phyloP scores from a whole-genome alignment of 2,888 invertebrate species.

The Subacronicta megacephala region DNA sequence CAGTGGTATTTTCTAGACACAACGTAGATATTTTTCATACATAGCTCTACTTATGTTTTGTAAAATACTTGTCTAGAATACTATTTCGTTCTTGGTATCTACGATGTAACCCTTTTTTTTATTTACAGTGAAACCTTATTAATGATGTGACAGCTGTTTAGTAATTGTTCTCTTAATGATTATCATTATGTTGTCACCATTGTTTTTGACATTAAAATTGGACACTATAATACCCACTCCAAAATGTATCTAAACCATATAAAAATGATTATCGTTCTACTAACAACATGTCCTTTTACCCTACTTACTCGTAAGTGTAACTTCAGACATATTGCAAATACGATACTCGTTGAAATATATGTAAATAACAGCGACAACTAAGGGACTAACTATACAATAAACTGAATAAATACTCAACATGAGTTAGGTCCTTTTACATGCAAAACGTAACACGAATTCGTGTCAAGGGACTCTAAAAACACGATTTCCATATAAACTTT shows the following conservation, averaged over 20 bases:
- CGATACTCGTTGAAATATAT: slow-evolving; percentile 32
- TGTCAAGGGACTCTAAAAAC: slow-evolving; percentile 48
- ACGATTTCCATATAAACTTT: slow-evolving; percentile 44
- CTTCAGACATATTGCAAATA: slow-evolving; percentile 15
- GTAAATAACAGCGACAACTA: slow-evolving; percentile 28
- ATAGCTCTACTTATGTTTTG: background rate
- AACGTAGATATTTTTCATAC: too few species aligned
- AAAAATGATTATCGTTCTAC: slow-evolving; percentile 11
- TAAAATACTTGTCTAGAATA: too few species aligned
- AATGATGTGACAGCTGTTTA: too few species aligned
- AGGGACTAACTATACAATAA: slow-evolving; percentile 35
- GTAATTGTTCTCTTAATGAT: too few species aligned
- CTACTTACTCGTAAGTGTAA: slow-evolving; percentile 20
- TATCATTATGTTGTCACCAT: too few species aligned
- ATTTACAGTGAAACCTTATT: too few species aligned
- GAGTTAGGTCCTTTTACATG: slow-evolving; percentile 45
- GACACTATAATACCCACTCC: background rate
- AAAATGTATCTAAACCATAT: slow-evolving; percentile 16
- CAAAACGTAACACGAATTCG: slow-evolving; percentile 50
- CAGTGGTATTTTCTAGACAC: slow-evolving; percentile 1
- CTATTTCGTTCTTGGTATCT: too few species aligned
- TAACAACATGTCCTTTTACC: slow-evolving; percentile 18
- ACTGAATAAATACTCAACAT: slow-evolving; percentile 37
- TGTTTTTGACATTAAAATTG: too few species aligned
- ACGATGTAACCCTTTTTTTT: too few species aligned